A percentile compares a stretch with the other conserved stretches of the same genome.
phyloP scores from a whole-genome alignment of 2,797 vertebrate genomes.

The Sphenopsis melanotis region DNA sequence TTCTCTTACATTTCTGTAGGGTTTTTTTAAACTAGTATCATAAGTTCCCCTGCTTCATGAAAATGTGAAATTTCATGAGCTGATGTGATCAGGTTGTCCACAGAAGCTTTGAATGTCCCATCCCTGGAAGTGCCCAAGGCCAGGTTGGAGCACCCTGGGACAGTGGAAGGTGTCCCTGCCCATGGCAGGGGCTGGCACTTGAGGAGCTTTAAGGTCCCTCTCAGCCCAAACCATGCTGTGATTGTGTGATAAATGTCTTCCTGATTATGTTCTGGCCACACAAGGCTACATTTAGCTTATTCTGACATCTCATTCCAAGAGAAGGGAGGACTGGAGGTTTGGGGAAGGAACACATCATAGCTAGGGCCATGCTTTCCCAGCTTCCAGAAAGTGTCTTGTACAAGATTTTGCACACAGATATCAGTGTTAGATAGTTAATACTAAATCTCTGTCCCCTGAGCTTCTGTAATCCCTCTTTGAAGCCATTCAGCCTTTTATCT shows the following conservation, averaged over 20 bases:
- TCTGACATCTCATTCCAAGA: not conserved
- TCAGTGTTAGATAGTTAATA: not conserved
- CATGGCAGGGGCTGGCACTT: not conserved
- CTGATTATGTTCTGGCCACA: not conserved
- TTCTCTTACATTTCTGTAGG: not conserved
- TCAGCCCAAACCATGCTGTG: not conserved
- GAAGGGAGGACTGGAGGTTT: not conserved
- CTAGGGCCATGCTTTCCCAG: not conserved
- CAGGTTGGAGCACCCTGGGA: not conserved
- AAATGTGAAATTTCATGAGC: not conserved
- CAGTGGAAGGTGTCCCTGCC: not conserved
- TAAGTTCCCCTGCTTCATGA: not conserved
- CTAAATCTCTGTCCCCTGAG: not conserved
- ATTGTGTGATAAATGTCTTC: not conserved
- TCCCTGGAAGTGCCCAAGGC: not conserved
- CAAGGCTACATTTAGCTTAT: not conserved
- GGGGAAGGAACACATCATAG: not conserved
- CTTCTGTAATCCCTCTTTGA: not conserved
- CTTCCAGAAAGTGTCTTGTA: not conserved
- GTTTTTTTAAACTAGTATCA: not conserved
- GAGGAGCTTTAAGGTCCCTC: rapidly evolving
- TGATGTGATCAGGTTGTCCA: not conserved
- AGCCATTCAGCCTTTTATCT: not conserved
- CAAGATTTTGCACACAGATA: not conserved
- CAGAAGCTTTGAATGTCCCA: not conserved